phyloP scores from a whole-genome alignment of 2,113 vertebrate genomes.

The Sula dactylatra region DNA sequence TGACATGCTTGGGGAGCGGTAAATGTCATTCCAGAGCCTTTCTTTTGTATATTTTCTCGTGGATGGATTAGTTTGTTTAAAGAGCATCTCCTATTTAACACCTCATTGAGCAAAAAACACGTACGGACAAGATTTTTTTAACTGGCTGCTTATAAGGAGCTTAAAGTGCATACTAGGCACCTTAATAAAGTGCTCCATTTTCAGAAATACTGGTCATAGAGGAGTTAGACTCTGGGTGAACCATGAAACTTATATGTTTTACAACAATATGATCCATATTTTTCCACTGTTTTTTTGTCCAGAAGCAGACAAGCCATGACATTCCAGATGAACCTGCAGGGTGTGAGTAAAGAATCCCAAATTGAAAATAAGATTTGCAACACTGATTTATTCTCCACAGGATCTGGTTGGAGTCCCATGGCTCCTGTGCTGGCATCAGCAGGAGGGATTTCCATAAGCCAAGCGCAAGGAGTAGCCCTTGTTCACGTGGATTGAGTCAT shows the following conservation, averaged over 20 bases:
- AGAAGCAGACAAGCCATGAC: background rate
- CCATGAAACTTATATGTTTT: background rate
- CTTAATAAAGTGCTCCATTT: background rate
- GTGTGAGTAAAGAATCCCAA: background rate
- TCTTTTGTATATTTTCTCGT: conserved; percentile 35
- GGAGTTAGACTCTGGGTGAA: background rate
- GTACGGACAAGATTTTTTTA: background rate
- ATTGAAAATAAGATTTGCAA: background rate
- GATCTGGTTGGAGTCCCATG: background rate
- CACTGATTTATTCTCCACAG: background rate
- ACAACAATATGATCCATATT: background rate
- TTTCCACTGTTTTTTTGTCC: background rate
- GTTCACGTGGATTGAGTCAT: background rate
- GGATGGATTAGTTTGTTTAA: conserved; percentile 45
- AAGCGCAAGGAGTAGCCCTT: background rate
- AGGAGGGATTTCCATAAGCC: background rate
- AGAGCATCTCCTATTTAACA: conserved; percentile 49
- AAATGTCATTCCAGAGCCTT: background rate
- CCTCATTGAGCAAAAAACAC: conserved; percentile 30
- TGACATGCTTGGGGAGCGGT: background rate
- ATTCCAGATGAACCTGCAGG: background rate
- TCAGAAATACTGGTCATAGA: background rate
- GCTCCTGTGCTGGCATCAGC: background rate
- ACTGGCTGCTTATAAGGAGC: background rate
- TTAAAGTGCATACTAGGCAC: background rate